Conservation (phyloP, 2,888 invertebrate species). For the Eurois occulta region DNA sequence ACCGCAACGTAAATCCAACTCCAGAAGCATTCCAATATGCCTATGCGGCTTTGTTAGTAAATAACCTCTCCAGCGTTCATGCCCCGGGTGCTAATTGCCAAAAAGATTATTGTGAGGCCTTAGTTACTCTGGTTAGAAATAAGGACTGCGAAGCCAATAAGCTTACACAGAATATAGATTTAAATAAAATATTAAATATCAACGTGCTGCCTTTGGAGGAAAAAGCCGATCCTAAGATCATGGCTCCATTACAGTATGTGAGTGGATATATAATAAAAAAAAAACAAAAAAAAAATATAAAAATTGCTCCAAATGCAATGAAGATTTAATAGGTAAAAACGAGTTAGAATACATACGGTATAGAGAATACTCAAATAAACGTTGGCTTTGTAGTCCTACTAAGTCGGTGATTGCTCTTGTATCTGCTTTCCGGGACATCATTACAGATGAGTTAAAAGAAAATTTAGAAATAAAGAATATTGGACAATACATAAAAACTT, state of each 20-base stretch:
- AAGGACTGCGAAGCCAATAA: background rate
- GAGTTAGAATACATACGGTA: slow-evolving; percentile 10
- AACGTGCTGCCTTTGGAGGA: background rate
- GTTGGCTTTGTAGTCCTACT: slow-evolving; percentile 16
- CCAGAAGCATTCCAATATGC: too few relatives aligned
- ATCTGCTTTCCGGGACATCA: slow-evolving; percentile 12
- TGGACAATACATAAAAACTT: too few relatives aligned
- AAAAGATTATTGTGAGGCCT: too few relatives aligned
- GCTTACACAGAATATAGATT: background rate
- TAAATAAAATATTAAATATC: background rate
- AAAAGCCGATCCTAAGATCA: slow-evolving; percentile 8
- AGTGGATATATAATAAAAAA: background rate
- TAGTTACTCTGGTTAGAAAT: too few relatives aligned
- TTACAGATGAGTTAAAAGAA: too few relatives aligned
- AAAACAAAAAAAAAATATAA: background rate
- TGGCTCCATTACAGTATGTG: background rate
- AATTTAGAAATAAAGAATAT: too few relatives aligned
- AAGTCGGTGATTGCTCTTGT: slow-evolving; percentile 2
- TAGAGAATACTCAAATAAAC: slow-evolving; percentile 3
- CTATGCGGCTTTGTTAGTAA: too few relatives aligned
- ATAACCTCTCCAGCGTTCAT: too few relatives aligned
- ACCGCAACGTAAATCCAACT: too few relatives aligned
- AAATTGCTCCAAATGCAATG: background rate
- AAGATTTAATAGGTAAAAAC: background rate
- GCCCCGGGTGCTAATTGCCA: too few relatives aligned